Base-by-base conservation (phyloP, 2,888 invertebrate genomes). In the Pristionchus fissidentatus region DNA sequence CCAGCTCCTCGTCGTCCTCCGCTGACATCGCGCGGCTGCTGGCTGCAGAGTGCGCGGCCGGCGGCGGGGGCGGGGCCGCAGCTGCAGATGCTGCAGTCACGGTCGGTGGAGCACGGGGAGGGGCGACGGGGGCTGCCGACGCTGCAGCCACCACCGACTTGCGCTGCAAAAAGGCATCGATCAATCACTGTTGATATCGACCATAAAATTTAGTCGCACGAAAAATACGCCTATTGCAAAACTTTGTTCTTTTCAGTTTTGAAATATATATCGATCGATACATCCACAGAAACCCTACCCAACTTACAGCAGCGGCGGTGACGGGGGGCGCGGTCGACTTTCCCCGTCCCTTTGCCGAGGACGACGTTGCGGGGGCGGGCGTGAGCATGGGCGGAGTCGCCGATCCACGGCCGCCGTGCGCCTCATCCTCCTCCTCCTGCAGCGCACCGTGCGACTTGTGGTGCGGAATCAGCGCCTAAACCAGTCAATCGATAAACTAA, bases 381-480 rank as follows among this genome's bases (percentile, higher is more conserved):
- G 79, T 29, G 3, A 22, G 35, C 10, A 32, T 26, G 38, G 79
- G 52, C 13, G 52, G 38, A 7, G 75, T 46, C 19, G 75, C 35
- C 49, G 49, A 19, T 19, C 13, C 19, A 19, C 13, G 13, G 49
- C 19, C 19, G 49, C 13, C 19, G 19, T 10, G 10, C 3, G 26
- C 22, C 46, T 55, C 79, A 46, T 32, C 77, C 52, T 57, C 79
- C 57, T 57, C 79, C 19, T 55, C 57, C 3, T 79, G 29, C 35
- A 35, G 49, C 4, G 35, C 66, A 7, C 35, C n/a, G 19, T 35
- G 38, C 75, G 46, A 49, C 49, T 77, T 77, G 75, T 77, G 75
- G 49, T 79, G 52, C n/a, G 79, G 79, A 35, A 79, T 79, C 57
- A 79, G 57, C 29, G 79, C 57, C 52, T 52, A n/a, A 77, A 15